Conservation (phyloP, 2,888 invertebrate species). For the Conomelus anceps region DNA sequence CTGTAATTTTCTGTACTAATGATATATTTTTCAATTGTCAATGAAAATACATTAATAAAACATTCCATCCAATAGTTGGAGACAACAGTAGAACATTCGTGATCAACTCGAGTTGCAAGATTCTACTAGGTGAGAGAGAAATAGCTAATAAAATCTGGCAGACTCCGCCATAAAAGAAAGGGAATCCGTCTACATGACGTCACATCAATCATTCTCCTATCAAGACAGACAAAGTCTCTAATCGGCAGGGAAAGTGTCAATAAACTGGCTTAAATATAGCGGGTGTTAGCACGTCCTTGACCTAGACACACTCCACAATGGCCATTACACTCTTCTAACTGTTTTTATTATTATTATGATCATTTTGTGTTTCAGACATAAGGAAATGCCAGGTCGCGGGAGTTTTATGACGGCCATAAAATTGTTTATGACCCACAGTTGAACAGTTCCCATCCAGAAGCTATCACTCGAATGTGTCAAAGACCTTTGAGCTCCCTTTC, state of each 20-base stretch:
- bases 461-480: not conserved
- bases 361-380: not conserved
- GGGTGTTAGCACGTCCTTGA: not conserved
- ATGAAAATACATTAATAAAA: not conserved
- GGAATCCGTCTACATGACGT: not conserved
- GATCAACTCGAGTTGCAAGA: not conserved
- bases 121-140: not conserved
- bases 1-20: too few species aligned
- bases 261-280: not conserved
- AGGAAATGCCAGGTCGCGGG: not conserved
- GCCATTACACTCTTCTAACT: not conserved
- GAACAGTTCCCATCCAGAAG: not conserved
- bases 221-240: not conserved
- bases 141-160: not conserved
- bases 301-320: not conserved
- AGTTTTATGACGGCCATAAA: not conserved
- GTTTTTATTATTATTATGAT: not conserved
- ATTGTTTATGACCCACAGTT: not conserved
- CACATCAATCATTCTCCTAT: not conserved
- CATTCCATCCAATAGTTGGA: not conserved
- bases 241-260: not conserved
- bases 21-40: too few species aligned
- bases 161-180: not conserved
- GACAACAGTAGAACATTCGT: not conserved
- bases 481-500: not conserved